A percentile compares a stretch with the other conserved stretches of the same genome.
Conservation (phyloP, 2,797 vertebrate genomes). For the Gymnoscopelus braueri region DNA sequence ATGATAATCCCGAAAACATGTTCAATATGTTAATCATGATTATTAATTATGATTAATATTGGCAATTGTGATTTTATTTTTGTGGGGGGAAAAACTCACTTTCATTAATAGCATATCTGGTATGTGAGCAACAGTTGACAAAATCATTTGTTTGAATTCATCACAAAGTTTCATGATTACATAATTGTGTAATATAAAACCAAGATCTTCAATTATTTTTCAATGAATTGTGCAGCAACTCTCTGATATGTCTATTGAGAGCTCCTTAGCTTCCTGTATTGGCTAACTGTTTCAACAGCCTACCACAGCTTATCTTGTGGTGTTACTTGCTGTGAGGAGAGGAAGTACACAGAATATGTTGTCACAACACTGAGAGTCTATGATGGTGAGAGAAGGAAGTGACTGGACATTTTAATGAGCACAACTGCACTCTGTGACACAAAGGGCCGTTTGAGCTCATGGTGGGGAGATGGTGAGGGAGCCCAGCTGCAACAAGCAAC, state of each 20-base stretch:
- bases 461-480: not conserved
- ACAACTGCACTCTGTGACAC: conserved; percentile 12
- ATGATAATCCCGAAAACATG: not conserved
- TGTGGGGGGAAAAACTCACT: too few species aligned
- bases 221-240: too few species aligned
- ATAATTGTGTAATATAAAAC: too few species aligned
- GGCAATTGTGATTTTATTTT: too few species aligned
- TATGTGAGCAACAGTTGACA: too few species aligned
- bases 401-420: conserved; percentile 17
- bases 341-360: conserved; percentile 11
- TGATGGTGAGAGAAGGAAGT: conserved; percentile 20
- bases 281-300: not conserved
- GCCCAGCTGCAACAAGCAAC: conserved; percentile 6
- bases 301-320: not conserved
- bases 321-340: conserved; percentile 1
- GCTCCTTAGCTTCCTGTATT: not conserved
- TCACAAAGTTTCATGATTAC: too few species aligned
- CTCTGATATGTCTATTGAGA: not conserved
- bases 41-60: too few species aligned
- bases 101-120: too few species aligned
- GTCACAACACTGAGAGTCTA: conserved; percentile 18
- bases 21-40: not conserved
- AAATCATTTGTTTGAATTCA: too few species aligned
- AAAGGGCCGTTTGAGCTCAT: conserved; percentile 18
- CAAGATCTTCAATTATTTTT: too few species aligned